These are phyloP conservation scores for Tokudaia muenninki DNA, from an alignment of 2,797 vertebrate species.

Conservation along the genomic window DNA sequence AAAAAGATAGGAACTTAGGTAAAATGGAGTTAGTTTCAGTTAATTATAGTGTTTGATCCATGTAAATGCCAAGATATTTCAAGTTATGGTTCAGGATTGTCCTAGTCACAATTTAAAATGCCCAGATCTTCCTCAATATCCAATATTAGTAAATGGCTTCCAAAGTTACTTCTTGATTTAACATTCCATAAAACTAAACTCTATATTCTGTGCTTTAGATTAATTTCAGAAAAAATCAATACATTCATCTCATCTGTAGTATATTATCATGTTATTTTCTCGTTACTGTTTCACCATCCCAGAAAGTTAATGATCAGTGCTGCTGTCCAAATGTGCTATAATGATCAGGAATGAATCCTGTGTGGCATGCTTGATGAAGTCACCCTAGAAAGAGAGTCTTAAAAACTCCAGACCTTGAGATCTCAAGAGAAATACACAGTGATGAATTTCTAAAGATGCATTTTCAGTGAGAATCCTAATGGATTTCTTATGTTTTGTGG, in stretches of 20 bases:
- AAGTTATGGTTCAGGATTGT: not conserved
- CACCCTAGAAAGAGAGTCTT: not conserved
- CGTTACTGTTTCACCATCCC: not conserved
- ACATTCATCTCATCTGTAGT: not conserved
- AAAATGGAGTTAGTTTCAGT: conserved; percentile 15
- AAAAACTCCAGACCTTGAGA: conserved; percentile 7
- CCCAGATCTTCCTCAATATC: not conserved
- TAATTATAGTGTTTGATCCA: conserved; percentile 30
- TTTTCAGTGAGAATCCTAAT: not conserved
- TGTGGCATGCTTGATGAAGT: not conserved
- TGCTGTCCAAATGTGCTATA: not conserved
- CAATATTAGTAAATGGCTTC: not conserved
- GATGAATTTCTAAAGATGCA: conserved; percentile 8
- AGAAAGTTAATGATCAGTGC: not conserved
- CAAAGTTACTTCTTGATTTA: not conserved
- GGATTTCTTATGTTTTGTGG: not conserved
- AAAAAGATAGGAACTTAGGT: not conserved
- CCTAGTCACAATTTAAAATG: not conserved
- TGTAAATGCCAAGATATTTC: not conserved
- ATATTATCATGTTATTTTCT: not conserved
- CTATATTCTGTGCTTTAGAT: not conserved
- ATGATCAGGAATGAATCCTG: not conserved
- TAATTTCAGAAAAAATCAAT: not conserved
- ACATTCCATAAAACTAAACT: not conserved
- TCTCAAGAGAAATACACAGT: not conserved